A percentile compares a stretch with the other conserved stretches of the same genome.
Conservation (phyloP, 2,888 invertebrate species). For the Cryptocheilus praepositus region DNA sequence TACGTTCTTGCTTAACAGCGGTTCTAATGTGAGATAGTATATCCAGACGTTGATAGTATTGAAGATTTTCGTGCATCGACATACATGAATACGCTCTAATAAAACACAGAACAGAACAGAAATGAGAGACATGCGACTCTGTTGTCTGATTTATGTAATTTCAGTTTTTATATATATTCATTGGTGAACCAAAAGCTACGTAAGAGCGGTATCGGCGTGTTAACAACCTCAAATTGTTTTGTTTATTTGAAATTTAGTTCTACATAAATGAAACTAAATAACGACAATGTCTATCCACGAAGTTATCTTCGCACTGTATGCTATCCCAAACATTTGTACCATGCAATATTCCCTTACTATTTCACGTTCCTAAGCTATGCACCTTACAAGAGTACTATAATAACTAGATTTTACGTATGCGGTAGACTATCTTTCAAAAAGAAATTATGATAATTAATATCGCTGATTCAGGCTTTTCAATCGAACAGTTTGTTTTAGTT, state of each 20-base stretch:
- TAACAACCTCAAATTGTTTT: not conserved
- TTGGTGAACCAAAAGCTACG: not conserved
- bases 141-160: not conserved
- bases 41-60: not conserved
- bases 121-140: not conserved
- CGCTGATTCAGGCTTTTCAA: too few relatives aligned
- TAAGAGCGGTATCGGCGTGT: too few relatives aligned
- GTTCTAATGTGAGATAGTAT: slow-evolving; percentile 10
- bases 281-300: slow-evolving; percentile 1
- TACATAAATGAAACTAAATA: not conserved
- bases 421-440: too few relatives aligned
- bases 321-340: too few relatives aligned
- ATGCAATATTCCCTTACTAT: too few relatives aligned
- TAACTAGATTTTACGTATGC: too few relatives aligned
- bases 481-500: too few relatives aligned
- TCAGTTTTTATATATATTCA: not conserved
- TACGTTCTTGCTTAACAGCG: slow-evolving; percentile 47
- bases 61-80: not conserved
- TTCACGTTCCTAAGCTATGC: too few relatives aligned
- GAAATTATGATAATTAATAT: too few relatives aligned
- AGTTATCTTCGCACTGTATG: not conserved
- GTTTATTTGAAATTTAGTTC: not conserved
- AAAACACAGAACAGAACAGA: not conserved
- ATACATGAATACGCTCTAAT: not conserved
- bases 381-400: too few relatives aligned